Base-by-base conservation (phyloP, 2,113 vertebrate species). In the Brachionichthys hirsutus region DNA sequence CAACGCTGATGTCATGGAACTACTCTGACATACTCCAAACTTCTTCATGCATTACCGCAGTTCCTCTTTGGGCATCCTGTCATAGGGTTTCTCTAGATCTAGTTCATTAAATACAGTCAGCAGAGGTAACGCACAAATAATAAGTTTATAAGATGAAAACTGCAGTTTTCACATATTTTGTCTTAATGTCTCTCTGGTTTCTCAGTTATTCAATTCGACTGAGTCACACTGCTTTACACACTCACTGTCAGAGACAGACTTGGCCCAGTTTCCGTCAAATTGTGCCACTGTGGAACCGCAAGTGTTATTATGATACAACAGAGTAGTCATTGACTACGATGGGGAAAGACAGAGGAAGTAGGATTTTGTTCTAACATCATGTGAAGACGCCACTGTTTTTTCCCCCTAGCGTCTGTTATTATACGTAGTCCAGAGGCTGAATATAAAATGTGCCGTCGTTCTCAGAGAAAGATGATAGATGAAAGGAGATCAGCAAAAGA, bases 311-410 rank as follows among this genome's bases (percentile, higher is more conserved):
- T 43, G 15, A n/a, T 35, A 44, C 45, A 69, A 81, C 79, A 82
- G 52, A 68, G 56, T 56, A 45, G 50, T 66, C 68, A 67, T 78
- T 84, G 77, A 35, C 34, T 4, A 35, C 5, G 34, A 35, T 4
- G 62, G 54, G 65, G 53, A 50, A 55, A 69, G 0, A n/a, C 46
- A 54, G 54, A 36, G 2, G 19, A 6, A 4, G 18, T 6, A 62
- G 10, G 11, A 51, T 67, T 48, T 15, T 44, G 60, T 41, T 48
- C 22, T 16, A 38, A 40, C 42, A 19, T 51, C 17, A 4, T 36
- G 12, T 17, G 34, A 16, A 9, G 24, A 15, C 45, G 9, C 7
- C 3, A 36, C 45, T 58, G 24, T 30, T 56, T 44, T 42, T 50
- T 54, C 12, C 12, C 12, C 12, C 8, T 15, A n/a, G n/a, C n/a